Percentiles rank a stretch among this genome's conserved stretches.
Evolutionary conservation across 2,888 invertebrate genomes (phyloP).

Genomic region (Aquatica leii): DNA sequence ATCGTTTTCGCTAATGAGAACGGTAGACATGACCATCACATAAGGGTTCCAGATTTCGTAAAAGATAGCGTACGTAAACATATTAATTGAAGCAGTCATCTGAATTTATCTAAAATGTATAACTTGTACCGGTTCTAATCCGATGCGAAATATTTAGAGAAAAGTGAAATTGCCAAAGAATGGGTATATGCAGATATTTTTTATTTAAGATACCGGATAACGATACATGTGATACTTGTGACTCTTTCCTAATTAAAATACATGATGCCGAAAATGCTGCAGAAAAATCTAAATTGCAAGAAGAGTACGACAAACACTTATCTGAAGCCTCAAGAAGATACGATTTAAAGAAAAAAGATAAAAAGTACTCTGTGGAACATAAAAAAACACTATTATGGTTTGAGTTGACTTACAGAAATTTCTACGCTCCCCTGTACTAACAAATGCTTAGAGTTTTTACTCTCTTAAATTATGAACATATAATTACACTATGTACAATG

Average conservation of each 20-base stretch:
- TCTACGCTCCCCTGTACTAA: no score
- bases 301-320: neutral
- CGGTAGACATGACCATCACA: no score
- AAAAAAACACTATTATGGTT: no score
- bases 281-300: neutral
- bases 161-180: neutral
- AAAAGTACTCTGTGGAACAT: no score
- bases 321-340: no score
- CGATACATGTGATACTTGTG: neutral
- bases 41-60: neutral
- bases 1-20: no score
- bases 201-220: neutral
- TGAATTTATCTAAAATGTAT: neutral
- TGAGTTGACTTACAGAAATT: no score
- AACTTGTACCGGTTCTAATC: neutral
- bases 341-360: no score
- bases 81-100: neutral
- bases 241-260: neutral
- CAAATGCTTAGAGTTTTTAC: no score
- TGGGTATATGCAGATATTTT: neutral
- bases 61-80: neutral
- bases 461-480: conserved; percentile 32
- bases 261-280: no score
- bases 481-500: conserved; percentile 23
- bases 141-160: neutral